These are phyloP conservation scores for Dusona sp. DNA, from an alignment of 2,888 invertebrate genomes.

Conservation along the genomic window DNA sequence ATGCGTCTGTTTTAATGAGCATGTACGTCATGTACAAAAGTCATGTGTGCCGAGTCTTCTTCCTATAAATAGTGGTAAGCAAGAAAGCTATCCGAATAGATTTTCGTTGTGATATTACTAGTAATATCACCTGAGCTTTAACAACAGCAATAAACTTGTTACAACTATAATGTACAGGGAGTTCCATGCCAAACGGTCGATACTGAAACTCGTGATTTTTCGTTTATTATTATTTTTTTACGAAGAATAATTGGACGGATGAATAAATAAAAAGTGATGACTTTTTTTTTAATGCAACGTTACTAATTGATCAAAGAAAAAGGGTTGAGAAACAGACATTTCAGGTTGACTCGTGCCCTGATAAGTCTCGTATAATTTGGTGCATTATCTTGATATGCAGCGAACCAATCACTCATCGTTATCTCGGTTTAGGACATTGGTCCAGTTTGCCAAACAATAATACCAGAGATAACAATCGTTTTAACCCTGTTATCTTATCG, in stretches of 20 bases:
- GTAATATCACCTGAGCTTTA: neutral
- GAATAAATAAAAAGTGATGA: neutral
- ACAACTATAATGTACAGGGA: neutral
- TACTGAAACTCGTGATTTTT: neutral
- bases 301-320: neutral
- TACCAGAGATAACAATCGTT: neutral
- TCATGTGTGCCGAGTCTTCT: neutral
- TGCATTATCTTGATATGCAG: slow-evolving; percentile 8
- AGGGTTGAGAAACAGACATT: neutral
- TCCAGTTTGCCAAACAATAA: slow-evolving; percentile 10
- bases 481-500: neutral
- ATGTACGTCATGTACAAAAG: neutral
- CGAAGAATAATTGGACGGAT: neutral
- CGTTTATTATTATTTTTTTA: neutral
- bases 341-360: neutral
- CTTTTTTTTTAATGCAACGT: neutral
- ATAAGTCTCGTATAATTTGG: slow-evolving; percentile 10
- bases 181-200: neutral
- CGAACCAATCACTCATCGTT: slow-evolving; percentile 2
- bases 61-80: slow-evolving; percentile 11
- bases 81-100: neutral
- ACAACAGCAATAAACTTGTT: neutral
- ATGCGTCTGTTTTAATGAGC: neutral
- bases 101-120: slow-evolving; percentile 9
- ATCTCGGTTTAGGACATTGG: neutral